A percentile compares a stretch with the other conserved stretches of the same genome.
Conservation (phyloP, 2,797 vertebrate species). For the Acrocephalus scirpaceus region DNA sequence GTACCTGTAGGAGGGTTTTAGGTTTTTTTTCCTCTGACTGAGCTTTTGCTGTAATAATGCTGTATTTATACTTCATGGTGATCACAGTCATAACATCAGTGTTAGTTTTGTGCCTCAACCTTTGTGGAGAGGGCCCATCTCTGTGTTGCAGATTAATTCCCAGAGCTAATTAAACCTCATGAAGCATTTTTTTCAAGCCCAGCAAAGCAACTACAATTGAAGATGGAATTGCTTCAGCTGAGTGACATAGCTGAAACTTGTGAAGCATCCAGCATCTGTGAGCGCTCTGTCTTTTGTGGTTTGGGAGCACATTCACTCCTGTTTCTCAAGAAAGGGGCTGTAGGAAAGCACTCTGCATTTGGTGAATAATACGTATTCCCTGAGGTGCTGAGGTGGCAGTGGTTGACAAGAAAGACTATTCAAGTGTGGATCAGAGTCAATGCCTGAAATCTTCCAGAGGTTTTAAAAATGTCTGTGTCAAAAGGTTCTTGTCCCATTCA, state of each 20-base stretch:
- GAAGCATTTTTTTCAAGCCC: not conserved
- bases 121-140: not conserved
- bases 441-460: not conserved
- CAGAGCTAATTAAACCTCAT: not conserved
- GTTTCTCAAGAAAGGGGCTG: not conserved
- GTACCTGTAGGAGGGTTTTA: not conserved
- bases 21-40: not conserved
- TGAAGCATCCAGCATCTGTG: not conserved
- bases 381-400: not conserved
- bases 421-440: not conserved
- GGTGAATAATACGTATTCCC: not conserved
- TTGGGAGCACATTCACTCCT: not conserved
- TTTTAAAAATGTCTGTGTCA: not conserved
- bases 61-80: not conserved
- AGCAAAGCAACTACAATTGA: not conserved
- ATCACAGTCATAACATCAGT: not conserved
- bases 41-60: not conserved
- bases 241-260: not conserved
- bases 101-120: conserved; percentile 6
- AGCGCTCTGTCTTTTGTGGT: not conserved
- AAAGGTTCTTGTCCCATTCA: not conserved
- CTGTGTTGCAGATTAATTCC: not conserved
- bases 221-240: not conserved
- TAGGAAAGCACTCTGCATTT: not conserved
- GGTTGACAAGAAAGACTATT: not conserved